Evolutionary conservation across 2,888 invertebrate genomes (phyloP), one percentile per base, ranked within the genome.

Genomic region (Piscicola geometra): DNA sequence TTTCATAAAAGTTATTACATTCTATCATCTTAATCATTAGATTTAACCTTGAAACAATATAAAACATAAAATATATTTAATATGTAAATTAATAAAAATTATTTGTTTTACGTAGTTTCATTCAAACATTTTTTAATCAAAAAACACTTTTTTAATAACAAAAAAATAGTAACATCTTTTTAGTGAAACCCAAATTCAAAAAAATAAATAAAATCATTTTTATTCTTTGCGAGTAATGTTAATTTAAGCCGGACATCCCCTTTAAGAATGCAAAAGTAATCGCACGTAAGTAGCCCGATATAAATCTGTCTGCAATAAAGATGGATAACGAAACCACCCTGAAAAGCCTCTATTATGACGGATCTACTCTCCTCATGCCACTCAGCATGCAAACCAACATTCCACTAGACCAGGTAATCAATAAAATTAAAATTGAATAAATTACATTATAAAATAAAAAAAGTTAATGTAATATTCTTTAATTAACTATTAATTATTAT

Each of bases 331-430:
- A n/a, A n/a, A n/a, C n/a, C 50, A 15, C 50, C 21, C 50, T 47
- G 9, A 47, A 47, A 47, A 47, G 50, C 50, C 50, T 47, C 21
- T 47, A 47, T 47, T 76, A 74, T 47, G 74, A 76, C 15, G 76
- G 76, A 28, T 73, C 76, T 21, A 36, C 33, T 32, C 15, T 74
- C 21, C 41, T 76, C 21, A 36, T 32, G 47, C 52, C 67, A 21
- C 25, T 76, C 12, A 52, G 66, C 32, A 36, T 52, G 25, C n/a
- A 35, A 36, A n/a, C 41, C 5, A 60, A 50, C 18, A 36, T 76
- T 64, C 76, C 76, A n/a, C 35, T 76, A n/a, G 76, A 76, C 56
- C 76, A 76, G 72, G 76, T 76, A 68, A 56, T 21, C n/a, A 25
- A 5, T 28, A 15, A n/a, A 33, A 9, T 5, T 28, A 67, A 32